Evolutionary conservation across 2,797 vertebrate genomes (phyloP), one percentile per base, ranked within the genome.

Genomic region (Heliangelus exortis): DNA sequence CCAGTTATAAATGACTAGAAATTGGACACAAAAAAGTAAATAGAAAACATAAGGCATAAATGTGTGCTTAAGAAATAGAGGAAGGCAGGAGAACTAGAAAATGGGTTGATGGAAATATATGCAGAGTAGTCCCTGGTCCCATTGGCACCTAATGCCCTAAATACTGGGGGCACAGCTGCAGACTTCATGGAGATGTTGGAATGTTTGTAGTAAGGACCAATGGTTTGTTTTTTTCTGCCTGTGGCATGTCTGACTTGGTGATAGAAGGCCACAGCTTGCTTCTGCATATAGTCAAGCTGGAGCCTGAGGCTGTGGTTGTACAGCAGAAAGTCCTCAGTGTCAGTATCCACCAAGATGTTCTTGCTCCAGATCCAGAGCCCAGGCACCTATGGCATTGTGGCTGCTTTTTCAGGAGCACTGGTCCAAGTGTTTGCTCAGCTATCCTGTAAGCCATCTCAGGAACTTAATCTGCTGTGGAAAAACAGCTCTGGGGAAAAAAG

Each of bases 81-180:
- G 69, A 63, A 69, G 23, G 20, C n/a, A 50, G 5, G 11, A 54
- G 43, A 10, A 12, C n/a, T n/a, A 73, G 72, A 62, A 59, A 76
- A 77, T 14, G 23, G 15, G 13, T 34, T 33, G 48, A 6, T 74
- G 39, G 34, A 74, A 87, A 33, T 12, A 58, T 2, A 1, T 0
- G 29, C 12, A 58, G 45, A 23, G 39, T 18, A 80, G 36, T 28
- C 11, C 3, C 14, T 29, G 12, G n/a, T 47, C 26, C 17, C 6
- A 10, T 0, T 0, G 36, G 41, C 21, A 33, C 0, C 1, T 19
- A 19, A 4, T 19, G 5, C 31, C 26, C 5, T 12, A n/a, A 62
- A 83, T 61, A 26, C 65, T 73, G 31, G 2, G 1, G 58, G 5
- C 39, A 26, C 7, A 16, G 4, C 68, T 86, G 48, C 53, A 73